A percentile compares a stretch with the other conserved stretches of the same genome.
These are phyloP conservation scores for Podarcis siculus DNA, from an alignment of 2,797 vertebrate species.

Conservation along the genomic window DNA sequence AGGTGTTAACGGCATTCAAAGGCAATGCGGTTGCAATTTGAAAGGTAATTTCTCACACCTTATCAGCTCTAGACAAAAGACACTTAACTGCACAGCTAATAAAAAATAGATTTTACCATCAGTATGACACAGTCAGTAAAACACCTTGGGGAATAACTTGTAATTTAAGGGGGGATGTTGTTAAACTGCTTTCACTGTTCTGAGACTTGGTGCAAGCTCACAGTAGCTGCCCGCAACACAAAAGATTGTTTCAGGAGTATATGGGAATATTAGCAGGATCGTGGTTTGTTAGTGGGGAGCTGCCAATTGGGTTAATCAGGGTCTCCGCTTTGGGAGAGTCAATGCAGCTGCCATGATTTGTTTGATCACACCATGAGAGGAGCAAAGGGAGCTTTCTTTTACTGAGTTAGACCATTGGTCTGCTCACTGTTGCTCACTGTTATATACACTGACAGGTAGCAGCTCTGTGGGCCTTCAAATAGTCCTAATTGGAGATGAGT, in stretches of 20 bases:
- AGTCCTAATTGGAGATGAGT: neutral
- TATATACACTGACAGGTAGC: too few relatives aligned
- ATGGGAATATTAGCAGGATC: neutral
- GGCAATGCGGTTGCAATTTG: constrained; percentile 53
- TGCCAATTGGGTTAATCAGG: neutral
- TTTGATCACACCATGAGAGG: neutral
- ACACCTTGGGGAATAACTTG: constrained; percentile 46
- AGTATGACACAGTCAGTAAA: constrained; percentile 30
- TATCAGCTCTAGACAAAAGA: constrained; percentile 48
- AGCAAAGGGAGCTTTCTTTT: too few relatives aligned
- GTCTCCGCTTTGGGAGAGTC: neutral
- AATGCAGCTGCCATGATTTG: neutral
- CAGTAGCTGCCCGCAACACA: neutral
- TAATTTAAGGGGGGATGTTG: constrained; percentile 3
- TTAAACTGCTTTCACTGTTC: neutral
- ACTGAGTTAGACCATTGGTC: too few relatives aligned
- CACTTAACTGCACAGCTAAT: constrained; percentile 50
- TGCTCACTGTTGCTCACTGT: too few relatives aligned
- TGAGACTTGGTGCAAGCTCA: neutral
- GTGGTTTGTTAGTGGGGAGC: neutral
- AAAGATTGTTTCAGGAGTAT: neutral
- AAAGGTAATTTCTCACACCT: constrained; percentile 58
- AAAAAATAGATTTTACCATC: constrained; percentile 50
- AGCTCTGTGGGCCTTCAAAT: too few relatives aligned
- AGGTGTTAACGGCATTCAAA: constrained; percentile 19